Base-by-base conservation (phyloP, 35 echinoderm and acorn worm genomes). In the Heliocidaris erythrogramma region DNA sequence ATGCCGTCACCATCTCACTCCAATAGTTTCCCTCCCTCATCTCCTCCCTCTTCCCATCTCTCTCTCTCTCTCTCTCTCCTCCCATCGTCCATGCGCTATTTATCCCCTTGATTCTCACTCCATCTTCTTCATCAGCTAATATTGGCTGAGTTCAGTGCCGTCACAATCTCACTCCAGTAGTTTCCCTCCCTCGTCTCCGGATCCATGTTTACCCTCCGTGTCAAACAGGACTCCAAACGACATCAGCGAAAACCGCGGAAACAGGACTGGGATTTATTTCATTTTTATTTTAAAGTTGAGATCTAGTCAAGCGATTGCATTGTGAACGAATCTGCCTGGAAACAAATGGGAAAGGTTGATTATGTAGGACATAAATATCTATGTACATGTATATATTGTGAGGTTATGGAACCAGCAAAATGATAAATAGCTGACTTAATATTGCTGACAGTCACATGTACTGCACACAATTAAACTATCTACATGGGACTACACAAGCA, bases 51-150 rank as follows among this genome's bases (percentile, higher is more conserved):
- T 91, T 24, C 24, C 48, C 24, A 1, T 91, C 89, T 91, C 89
- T 91, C 48, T 49, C 48, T 91, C 89, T 91, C 42, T 91, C 89
- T 91, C 48, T 89, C 87, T 91, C 47, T 91, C 32, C 30, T 52
- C 42, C 48, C 21, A 21, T 91, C 30, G 12, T 13, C 24, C 9
- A 7, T 31, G 5, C 89, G 9, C 85, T 53, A 3, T 53, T 86
- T 6, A 24, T 69, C 61, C 16, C 18, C 61, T 69, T 69, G 61
- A 69, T 69, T 2, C 27, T 69, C 13, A 2, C 1, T 5, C 61
- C n/a, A n/a, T n/a, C 61, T 7, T 69, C 61, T 69, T 69, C 61
- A 69, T 69, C 61, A 69, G 61, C 61, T 69, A 69, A 69, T 69
- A 69, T 69, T 69, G 27, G 61, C 61, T 5, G 61, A 69, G 61